Base-by-base conservation (phyloP, 2,113 vertebrate genomes). In the Copsychus sechellarum region DNA sequence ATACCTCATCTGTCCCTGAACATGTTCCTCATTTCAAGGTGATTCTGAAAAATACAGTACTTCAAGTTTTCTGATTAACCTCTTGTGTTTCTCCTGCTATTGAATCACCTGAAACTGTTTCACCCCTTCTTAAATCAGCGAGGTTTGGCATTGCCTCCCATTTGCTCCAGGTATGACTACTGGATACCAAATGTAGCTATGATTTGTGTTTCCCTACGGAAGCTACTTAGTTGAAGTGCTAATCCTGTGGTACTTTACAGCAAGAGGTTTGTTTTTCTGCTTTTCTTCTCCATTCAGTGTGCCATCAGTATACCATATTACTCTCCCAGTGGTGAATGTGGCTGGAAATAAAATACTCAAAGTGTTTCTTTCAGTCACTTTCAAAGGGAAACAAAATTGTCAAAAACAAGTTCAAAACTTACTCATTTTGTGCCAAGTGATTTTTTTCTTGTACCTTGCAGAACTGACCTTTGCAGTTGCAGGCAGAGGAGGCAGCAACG, bases 401-500 rank as follows among this genome's bases (percentile, higher is more conserved):
- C 53, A 48, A 14, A 81, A 62, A 14, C 45, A 72, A 34, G 14
- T 71, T 76, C 24, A 29, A 29, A 50, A 64, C 13, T 64, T 78
- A 89, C 33, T 84, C 16, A 65, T 83, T 88, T 87, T 23, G 51
- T 88, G 67, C 34, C 38, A 69, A 85, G 70, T 86, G 84, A 1
- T 76, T 45, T 34, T 58, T 66, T 74, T 73, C 20, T 20, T 56
- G 24, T 47, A 6, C 90, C 61, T 87, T 56, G 10, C 48, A 28
- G 40, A 73, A 56, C 54, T 96, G 95, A 95, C 95, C 95, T 97
- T 96, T 91, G 91, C 60, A 81, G 80, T n/a, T 54, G 28, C 18
- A 43, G 65, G 81, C 94, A 92, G 45, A 89, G 51, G 70, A 88
- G 88, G 89, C 90, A 81, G 85, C 61, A 28, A 25, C 2, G 5